Conservation (phyloP, 2,888 invertebrate genomes). For the Lasioglossum marginatum region DNA sequence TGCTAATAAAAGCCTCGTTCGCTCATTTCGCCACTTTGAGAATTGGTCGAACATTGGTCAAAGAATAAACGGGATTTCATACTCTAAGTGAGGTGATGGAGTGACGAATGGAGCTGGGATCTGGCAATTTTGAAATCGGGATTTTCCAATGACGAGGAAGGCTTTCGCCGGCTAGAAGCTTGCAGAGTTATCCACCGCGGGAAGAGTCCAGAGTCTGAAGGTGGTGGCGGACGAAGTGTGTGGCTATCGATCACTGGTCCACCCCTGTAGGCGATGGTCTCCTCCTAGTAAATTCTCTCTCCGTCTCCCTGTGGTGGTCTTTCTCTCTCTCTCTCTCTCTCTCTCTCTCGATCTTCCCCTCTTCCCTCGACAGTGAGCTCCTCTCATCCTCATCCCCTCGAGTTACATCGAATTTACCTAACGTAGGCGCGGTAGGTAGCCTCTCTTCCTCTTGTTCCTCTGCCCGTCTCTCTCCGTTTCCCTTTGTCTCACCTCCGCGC, state of each 20-base stretch:
- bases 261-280: slow-evolving; percentile 77
- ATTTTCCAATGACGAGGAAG: slow-evolving; percentile 25
- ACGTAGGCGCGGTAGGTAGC: slow-evolving; percentile 77
- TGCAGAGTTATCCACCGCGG: slow-evolving; percentile 62
- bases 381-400: slow-evolving; percentile 76
- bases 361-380: slow-evolving; percentile 58
- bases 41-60: background rate
- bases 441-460: slow-evolving; percentile 62
- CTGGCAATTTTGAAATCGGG: slow-evolving; percentile 17
- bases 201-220: slow-evolving; percentile 71
- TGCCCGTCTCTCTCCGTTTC: slow-evolving; percentile 50
- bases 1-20: background rate
- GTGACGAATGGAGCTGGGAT: background rate
- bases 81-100: background rate
- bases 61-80: background rate
- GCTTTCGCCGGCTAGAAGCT: slow-evolving; percentile 49
- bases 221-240: slow-evolving; percentile 74
- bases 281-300: slow-evolving; percentile 69
- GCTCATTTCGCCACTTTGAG: background rate
- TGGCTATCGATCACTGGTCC: slow-evolving; percentile 80
- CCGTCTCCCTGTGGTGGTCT: slow-evolving; percentile 40
- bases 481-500: slow-evolving; percentile 40
- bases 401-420: slow-evolving; percentile 83
- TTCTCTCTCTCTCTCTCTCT: slow-evolving; percentile 19
- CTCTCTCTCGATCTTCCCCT: slow-evolving; percentile 30